These are phyloP conservation scores for Lamellibrachia luymesi DNA, from an alignment of 1,140 invertebrate species.

Conservation along the genomic window DNA sequence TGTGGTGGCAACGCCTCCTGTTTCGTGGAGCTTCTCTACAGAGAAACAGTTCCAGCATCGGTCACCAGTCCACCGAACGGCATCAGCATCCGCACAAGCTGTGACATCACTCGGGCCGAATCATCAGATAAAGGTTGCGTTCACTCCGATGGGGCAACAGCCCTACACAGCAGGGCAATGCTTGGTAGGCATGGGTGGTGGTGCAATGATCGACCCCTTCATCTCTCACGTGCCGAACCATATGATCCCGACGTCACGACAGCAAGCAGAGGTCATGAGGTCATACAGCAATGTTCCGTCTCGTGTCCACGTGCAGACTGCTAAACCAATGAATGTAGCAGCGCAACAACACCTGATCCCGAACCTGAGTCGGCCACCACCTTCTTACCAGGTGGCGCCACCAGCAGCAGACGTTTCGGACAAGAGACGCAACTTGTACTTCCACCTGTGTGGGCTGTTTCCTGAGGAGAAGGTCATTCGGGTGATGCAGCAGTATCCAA, in stretches of 20 bases:
- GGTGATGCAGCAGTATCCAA: conserved; percentile 80
- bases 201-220: background rate
- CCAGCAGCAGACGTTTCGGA: background rate
- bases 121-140: conserved; percentile 8
- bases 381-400: conserved; percentile 64
- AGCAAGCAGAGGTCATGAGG: background rate
- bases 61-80: background rate
- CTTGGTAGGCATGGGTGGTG: background rate
- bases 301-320: background rate
- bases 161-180: background rate
- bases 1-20: background rate
- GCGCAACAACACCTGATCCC: conserved; percentile 21
- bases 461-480: conserved; percentile 82
- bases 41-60: background rate
- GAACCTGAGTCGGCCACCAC: conserved; percentile 62
- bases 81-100: background rate
- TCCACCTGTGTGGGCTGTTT: conserved; percentile 82
- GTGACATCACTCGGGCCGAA: background rate
- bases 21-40: background rate
- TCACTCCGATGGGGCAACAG: conserved; percentile 12
- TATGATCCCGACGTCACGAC: background rate
- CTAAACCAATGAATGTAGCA: background rate
- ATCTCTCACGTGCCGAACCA: background rate
- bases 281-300: background rate
- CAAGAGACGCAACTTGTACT: conserved; percentile 59